Evolutionary conservation across 2,888 invertebrate genomes (phyloP).

Genomic region (Synergus itoensis): DNA sequence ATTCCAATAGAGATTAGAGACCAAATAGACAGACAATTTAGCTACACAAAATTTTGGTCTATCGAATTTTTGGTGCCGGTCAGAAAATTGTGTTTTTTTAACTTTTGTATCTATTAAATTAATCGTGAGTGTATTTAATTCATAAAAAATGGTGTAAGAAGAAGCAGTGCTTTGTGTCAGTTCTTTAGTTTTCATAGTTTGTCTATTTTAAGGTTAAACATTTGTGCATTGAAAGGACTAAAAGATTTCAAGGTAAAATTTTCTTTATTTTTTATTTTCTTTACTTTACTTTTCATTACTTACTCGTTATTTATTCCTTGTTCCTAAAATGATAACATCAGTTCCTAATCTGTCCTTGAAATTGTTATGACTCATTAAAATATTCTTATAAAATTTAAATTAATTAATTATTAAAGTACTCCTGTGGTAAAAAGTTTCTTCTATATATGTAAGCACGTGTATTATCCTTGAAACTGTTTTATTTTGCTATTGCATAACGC

Average conservation of each 20-base stretch:
- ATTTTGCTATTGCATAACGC: too few species aligned
- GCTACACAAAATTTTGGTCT: background rate
- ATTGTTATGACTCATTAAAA: background rate
- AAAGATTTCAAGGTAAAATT: constrained; percentile 20
- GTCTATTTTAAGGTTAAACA: constrained; percentile 5
- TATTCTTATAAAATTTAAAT: background rate
- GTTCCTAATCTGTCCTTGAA: background rate
- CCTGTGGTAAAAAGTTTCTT: background rate
- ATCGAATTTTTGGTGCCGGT: background rate
- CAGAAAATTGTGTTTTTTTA: background rate
- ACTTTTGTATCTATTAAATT: background rate
- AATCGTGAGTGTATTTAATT: background rate
- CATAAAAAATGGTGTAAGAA: background rate
- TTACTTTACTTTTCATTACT: background rate
- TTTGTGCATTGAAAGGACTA: background rate
- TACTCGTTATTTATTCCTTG: background rate
- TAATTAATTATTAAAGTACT: background rate
- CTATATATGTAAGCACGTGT: too few species aligned
- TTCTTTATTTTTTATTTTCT: background rate
- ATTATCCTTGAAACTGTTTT: too few species aligned
- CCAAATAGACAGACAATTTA: background rate
- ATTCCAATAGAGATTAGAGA: background rate
- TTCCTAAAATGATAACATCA: background rate
- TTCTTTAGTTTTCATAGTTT: background rate
- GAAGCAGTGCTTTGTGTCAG: background rate